Evolutionary conservation across 2,888 invertebrate species (phyloP).

Genomic region (Phaedon cochleariae): DNA sequence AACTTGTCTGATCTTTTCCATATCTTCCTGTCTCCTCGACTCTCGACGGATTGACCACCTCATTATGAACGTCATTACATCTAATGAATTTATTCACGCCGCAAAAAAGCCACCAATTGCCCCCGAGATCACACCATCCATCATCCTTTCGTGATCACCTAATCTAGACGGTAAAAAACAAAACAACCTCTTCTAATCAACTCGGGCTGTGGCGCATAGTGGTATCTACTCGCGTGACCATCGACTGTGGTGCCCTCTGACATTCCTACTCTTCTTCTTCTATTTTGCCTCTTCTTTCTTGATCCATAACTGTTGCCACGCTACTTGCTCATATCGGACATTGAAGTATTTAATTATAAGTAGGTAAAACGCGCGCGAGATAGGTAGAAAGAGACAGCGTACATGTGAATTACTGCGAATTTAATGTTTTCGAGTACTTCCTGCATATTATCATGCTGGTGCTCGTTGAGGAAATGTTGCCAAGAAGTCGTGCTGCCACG

Average conservation of each 20-base stretch:
- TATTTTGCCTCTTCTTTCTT: constrained; percentile 42
- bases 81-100: background rate
- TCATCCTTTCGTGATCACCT: background rate
- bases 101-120: background rate
- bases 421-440: constrained; percentile 43
- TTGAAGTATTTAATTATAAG: constrained; percentile 54
- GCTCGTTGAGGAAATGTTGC: background rate
- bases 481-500: background rate
- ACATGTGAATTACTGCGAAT: constrained; percentile 53
- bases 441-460: constrained; percentile 25
- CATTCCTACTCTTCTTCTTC: constrained; percentile 37
- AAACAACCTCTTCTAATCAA: background rate
- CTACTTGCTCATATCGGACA: constrained; percentile 56
- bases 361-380: constrained; percentile 10
- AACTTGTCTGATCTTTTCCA: no score
- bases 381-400: constrained; percentile 29
- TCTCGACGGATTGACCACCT: background rate
- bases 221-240: constrained; percentile 38
- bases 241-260: constrained; percentile 58
- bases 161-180: background rate
- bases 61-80: background rate
- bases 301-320: constrained; percentile 58
- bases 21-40: no score
- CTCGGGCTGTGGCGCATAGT: background rate
- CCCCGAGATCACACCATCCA: background rate